phyloP scores from a whole-genome alignment of 2,888 invertebrate genomes.

The Temnothorax rugatulus region DNA sequence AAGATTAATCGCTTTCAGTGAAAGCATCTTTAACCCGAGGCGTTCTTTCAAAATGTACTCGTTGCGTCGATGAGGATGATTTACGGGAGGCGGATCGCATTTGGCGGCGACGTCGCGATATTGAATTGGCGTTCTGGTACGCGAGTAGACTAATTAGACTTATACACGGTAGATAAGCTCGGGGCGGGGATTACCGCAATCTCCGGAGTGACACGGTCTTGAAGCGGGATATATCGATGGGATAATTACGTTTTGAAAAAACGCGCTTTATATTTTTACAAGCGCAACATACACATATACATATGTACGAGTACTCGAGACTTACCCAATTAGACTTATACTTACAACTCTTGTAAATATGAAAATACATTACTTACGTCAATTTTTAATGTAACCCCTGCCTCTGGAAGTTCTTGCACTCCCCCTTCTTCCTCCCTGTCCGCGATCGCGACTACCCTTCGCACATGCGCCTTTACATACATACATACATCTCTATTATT shows the following conservation, averaged over 20 bases:
- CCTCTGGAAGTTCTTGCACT: conserved; percentile 58
- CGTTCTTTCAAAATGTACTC: conserved; percentile 78
- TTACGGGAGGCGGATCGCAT: background rate
- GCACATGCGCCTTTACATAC: background rate
- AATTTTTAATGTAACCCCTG: conserved; percentile 74
- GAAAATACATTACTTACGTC: conserved; percentile 78
- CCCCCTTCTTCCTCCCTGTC: conserved; percentile 29
- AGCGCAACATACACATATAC: conserved; percentile 67
- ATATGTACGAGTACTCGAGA: conserved; percentile 67
- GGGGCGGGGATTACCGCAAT: conserved; percentile 9
- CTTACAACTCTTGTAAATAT: conserved; percentile 76
- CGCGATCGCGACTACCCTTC: background rate
- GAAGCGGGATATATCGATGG: conserved; percentile 66
- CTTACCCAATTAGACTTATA: conserved; percentile 72
- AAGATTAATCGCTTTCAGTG: conserved; percentile 80
- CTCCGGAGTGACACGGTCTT: background rate
- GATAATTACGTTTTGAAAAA: conserved; percentile 75
- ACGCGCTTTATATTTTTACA: conserved; percentile 79
- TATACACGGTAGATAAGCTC: conserved; percentile 2
- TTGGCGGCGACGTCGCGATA: background rate
- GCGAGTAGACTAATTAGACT: conserved; percentile 22
- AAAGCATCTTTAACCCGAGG: conserved; percentile 78
- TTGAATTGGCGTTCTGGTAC: background rate
- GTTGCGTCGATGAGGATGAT: conserved; percentile 71
- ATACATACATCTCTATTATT: background rate